Base-by-base conservation (phyloP, 2,888 invertebrate genomes). In the Cremastinae sp. region DNA sequence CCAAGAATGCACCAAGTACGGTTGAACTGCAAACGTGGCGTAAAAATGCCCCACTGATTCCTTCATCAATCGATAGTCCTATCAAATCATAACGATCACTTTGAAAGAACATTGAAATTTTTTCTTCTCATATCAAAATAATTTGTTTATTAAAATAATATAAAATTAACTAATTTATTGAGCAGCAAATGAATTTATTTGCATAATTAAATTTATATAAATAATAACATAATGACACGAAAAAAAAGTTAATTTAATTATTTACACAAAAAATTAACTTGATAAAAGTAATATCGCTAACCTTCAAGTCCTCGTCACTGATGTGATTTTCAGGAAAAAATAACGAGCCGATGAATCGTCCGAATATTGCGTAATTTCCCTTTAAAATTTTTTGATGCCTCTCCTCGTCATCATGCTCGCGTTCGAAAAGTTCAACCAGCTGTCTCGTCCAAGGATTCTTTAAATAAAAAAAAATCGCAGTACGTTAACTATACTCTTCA, bases 21-120 rank as follows among this genome's bases (percentile, higher is more conserved):
- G 85, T 64, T 87, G 87, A 1, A 87, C 82, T 1, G 85, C 87
- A 58, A 89, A 89, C 0, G 81, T 73, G 0, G 82, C 54, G 36
- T 87, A 87, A 66, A 81, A 5, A 80, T 66, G 2, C n/a, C 83
- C 84, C 0, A 84, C 72, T 1, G 69, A 20, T 22, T 84, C 41
- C 47, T 69, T 83, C 88, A 89, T 89, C 0, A 88, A 43, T 56
- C 88, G 81, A 58, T 85, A 84, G 43, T 65, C 71, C 88, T 88
- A n/a, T n/a, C n/a, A n/a, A n/a, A n/a, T n/a, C n/a, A n/a, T n/a
- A n/a, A n/a, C n/a, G n/a, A n/a, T n/a, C n/a, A n/a, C n/a, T n/a
- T n/a, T n/a, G n/a, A n/a, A n/a, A n/a, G 49, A 1, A 64, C 74
- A 28, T n/a, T n/a, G n/a, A n/a, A n/a, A n/a, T n/a, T n/a, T n/a